Evolutionary conservation across 2,888 invertebrate genomes (phyloP), one percentile per base, ranked within the genome.

Genomic region (Tetranychus truncatus): DNA sequence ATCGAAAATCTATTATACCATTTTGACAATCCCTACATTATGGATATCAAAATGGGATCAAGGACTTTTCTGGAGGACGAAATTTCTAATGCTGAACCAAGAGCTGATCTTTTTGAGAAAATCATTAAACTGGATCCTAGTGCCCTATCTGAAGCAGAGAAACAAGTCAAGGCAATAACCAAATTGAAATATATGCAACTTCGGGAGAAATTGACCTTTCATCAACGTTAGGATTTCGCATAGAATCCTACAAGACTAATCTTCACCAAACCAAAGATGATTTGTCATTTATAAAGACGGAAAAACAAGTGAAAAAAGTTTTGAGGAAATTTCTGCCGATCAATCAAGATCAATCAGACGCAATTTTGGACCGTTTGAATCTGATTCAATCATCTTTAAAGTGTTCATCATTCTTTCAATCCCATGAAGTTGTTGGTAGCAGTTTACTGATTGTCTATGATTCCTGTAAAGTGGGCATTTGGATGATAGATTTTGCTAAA

Each of bases 401-500:
- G 81, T 76, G 88, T 78, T 94, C 93, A 0, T 86, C 88, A 55
- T 86, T 85, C 80, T 95, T 95, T 83, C 88, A 88, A 80, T 87
- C 85, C 21, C 93, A 95, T 81, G 95, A 96, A 86, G 84, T 95
- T 76, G 89, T 94, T 80, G 92, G 93, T 65, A 94, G 94, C 83
- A 94, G 94, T 83, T 88, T 96, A 79, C 89, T 97, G 80, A 89
- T 97, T 80, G 90, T 96, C 77, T 93, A 93, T 82, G 96, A 97
- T 82, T 88, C 90, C 76, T 87, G 88, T 77, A 89, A 89, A 80
- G 90, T 91, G 65, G 94, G 94, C 44, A 92, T 90, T 8, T 97
- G 96, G 96, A 86, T 97, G 79, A 97, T 97, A 77, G 97, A 97
- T 83, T 97, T 97, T 82, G 95, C 95, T 73, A 97, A 97, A 82